phyloP scores from a whole-genome alignment of 2,113 vertebrate genomes.

The Spheniscus mendiculus region DNA sequence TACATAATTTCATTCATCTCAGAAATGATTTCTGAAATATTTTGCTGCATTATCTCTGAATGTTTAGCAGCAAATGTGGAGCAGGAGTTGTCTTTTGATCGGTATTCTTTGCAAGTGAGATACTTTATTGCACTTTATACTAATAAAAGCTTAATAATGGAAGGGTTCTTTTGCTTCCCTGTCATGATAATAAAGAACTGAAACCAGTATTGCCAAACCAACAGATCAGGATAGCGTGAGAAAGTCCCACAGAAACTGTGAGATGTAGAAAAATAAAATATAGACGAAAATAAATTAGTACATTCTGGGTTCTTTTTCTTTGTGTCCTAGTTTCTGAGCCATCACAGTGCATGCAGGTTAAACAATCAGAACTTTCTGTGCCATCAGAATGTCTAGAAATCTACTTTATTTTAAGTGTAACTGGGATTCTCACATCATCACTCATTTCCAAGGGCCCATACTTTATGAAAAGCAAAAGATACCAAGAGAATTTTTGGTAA shows the following conservation, averaged over 20 bases:
- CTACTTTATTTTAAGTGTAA: not conserved
- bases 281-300: not conserved
- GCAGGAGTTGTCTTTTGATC: not conserved
- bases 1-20: not conserved
- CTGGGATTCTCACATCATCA: not conserved
- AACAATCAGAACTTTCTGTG: no score
- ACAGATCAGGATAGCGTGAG: not conserved
- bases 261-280: not conserved
- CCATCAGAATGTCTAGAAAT: not conserved
- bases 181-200: not conserved
- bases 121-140: not conserved
- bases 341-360: not conserved
- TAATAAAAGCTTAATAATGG: not conserved
- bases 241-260: not conserved
- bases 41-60: not conserved
- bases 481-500: not conserved
- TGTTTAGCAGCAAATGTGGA: not conserved
- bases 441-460: not conserved
- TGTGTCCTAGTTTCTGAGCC: not conserved
- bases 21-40: not conserved
- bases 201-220: not conserved
- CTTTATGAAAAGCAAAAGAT: not conserved
- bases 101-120: not conserved
- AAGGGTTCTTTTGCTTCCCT: not conserved
- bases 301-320: not conserved